Conservation (phyloP, 2,113 vertebrate species). For the Petaurus breviceps region DNA sequence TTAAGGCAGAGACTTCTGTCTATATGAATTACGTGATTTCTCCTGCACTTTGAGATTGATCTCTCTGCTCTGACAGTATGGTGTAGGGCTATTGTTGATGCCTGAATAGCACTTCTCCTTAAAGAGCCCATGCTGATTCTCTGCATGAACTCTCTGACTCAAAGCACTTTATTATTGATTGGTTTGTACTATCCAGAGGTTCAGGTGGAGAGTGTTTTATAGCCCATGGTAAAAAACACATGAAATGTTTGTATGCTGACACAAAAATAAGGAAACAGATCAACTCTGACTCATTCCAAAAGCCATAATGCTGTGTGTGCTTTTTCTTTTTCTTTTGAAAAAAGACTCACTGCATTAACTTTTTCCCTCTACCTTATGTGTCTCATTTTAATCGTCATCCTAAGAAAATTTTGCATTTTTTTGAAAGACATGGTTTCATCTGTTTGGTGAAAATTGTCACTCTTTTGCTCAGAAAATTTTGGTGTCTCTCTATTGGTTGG, state of each 20-base stretch:
- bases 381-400: not conserved
- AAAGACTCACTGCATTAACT: not conserved
- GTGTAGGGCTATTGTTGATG: conserved; percentile 21
- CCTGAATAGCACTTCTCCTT: conserved; percentile 41
- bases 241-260: not conserved
- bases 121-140: not conserved
- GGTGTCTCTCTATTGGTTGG: not conserved
- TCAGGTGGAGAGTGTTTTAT: conserved; percentile 38
- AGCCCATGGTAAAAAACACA: not conserved
- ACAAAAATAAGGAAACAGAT: conserved; percentile 12
- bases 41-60: conserved; percentile 30
- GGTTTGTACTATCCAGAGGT: conserved; percentile 35
- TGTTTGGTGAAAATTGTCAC: not conserved
- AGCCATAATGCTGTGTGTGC: not conserved
- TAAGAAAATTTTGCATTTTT: not conserved
- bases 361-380: not conserved
- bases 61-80: conserved; percentile 24
- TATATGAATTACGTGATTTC: conserved; percentile 19
- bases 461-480: not conserved
- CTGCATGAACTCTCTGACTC: conserved; percentile 45
- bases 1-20: conserved; percentile 26
- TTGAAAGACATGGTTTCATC: not conserved
- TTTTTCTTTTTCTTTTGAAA: not conserved
- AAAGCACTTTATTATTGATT: conserved; percentile 59
- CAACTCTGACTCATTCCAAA: not conserved